Conservation (phyloP, 2,113 vertebrate genomes). For the Bombycilla garrulus region DNA sequence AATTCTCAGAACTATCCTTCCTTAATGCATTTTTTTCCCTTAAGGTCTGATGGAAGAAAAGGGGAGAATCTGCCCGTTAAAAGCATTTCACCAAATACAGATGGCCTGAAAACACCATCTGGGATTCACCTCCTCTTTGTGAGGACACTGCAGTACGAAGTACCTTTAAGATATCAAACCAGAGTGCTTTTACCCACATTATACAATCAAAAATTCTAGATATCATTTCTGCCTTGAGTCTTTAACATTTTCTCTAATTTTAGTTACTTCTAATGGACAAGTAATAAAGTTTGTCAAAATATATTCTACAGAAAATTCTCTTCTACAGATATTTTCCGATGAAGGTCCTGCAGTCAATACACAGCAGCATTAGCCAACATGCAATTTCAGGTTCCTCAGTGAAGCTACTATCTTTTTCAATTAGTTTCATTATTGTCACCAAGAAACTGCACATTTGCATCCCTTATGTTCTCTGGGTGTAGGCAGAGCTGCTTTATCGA, state of each 20-base stretch:
- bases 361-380: background rate
- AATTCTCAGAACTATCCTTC: background rate
- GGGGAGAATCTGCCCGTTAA: background rate
- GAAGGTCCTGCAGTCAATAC: background rate
- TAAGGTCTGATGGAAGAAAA: constrained; percentile 42
- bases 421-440: background rate
- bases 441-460: background rate
- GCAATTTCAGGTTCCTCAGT: background rate
- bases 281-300: background rate
- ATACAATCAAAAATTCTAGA: background rate
- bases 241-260: constrained; percentile 28
- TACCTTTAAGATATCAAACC: background rate
- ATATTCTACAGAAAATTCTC: background rate
- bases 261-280: constrained; percentile 2
- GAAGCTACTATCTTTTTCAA: background rate
- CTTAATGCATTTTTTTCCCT: constrained; percentile 53
- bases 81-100: constrained; percentile 32
- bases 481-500: background rate
- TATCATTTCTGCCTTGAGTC: background rate
- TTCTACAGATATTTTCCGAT: background rate
- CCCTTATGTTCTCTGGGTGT: background rate
- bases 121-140: constrained; percentile 4
- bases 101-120: constrained; percentile 11
- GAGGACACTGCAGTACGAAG: background rate
- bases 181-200: constrained; percentile 21